phyloP scores from a whole-genome alignment of 2,113 vertebrate species.

The Bettongia penicillata region DNA sequence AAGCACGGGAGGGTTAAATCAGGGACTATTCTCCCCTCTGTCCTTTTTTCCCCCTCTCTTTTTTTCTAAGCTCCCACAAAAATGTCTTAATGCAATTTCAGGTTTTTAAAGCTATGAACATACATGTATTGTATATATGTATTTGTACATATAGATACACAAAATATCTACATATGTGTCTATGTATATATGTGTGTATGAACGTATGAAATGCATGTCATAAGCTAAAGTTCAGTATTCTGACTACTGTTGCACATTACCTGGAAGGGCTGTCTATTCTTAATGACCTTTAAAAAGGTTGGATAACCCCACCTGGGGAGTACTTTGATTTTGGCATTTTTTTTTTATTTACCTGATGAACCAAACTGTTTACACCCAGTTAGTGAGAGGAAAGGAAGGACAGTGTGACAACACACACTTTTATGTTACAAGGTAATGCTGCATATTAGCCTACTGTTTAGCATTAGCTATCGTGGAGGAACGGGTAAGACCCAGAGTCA shows the following conservation, averaged over 20 bases:
- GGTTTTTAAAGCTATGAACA: too few species aligned
- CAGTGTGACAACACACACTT: not conserved
- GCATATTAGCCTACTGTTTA: not conserved
- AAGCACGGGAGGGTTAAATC: not conserved
- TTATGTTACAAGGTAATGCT: not conserved
- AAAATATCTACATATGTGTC: not conserved
- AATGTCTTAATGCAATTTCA: not conserved
- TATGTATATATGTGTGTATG: not conserved
- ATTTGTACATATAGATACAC: not conserved
- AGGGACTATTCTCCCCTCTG: not conserved
- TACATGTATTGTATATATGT: not conserved
- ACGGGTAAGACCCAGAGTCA: not conserved
- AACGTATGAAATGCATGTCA: not conserved
- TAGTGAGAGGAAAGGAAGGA: not conserved
- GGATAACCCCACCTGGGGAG: not conserved
- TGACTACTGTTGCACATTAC: not conserved
- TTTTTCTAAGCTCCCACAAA: not conserved
- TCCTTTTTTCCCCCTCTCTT: slow-evolving; percentile 5
- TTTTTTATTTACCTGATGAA: not conserved
- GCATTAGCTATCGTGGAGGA: not conserved
- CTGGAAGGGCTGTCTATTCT: not conserved
- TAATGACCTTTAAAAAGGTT: not conserved
- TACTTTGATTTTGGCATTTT: not conserved
- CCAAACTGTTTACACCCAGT: not conserved
- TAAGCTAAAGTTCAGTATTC: not conserved